Percentiles rank a stretch among this genome's conserved stretches.
Conservation (phyloP, 2,888 invertebrate genomes). For the Brenthis ino region DNA sequence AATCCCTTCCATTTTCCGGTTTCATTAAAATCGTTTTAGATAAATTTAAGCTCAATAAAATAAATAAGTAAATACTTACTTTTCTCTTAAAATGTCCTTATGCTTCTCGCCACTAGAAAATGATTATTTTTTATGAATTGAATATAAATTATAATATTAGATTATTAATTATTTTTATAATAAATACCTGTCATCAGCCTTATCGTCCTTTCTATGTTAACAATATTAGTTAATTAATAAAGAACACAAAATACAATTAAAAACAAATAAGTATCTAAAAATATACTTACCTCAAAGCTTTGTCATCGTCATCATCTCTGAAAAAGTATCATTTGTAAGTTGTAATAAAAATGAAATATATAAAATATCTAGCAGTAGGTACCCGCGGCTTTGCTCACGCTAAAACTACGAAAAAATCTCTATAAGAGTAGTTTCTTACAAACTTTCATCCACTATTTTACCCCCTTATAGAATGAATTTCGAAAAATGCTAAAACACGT, state of each 20-base stretch:
- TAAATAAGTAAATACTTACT: conserved; percentile 20
- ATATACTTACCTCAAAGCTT: conserved; percentile 27
- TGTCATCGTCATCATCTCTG: conserved; percentile 31
- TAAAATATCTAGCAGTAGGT: too few relatives aligned
- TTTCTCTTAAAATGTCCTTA: conserved; percentile 40
- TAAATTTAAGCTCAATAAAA: too few relatives aligned
- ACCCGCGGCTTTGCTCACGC: too few relatives aligned
- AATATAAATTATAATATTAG: not conserved
- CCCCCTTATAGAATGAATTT: too few relatives aligned
- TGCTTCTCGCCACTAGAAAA: conserved; percentile 42
- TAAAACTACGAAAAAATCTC: too few relatives aligned
- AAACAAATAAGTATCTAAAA: not conserved
- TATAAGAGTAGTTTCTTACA: too few relatives aligned
- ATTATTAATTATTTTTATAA: not conserved
- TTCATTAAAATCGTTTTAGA: too few relatives aligned
- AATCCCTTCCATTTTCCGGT: too few relatives aligned
- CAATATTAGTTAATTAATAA: not conserved
- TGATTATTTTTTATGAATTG: not conserved
- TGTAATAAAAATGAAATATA: not conserved
- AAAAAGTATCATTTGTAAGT: not conserved
- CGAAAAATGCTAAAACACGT: too few relatives aligned
- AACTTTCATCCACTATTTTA: too few relatives aligned
- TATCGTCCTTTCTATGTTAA: not conserved
- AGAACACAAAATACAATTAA: not conserved
- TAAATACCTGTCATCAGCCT: not conserved